Evolutionary conservation across 2,888 invertebrate species (phyloP), one percentile per base, ranked within the genome.

Genomic region (Clitarchus hookeri): DNA sequence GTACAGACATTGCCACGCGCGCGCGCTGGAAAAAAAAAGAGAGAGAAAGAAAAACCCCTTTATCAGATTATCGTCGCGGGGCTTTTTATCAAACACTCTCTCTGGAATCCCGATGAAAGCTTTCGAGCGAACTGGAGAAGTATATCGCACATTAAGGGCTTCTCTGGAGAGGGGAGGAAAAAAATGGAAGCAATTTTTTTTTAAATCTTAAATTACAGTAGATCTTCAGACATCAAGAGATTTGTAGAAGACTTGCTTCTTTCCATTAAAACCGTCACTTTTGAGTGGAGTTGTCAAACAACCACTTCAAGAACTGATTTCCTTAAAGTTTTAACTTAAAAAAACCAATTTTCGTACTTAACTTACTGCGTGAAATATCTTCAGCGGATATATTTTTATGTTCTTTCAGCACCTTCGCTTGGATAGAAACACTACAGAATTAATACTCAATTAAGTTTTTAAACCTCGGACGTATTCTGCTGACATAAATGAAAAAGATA

Each of bases 51-150:
- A 19, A 53, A 53, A 53, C 53, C 12, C 65, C n/a, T 65, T n/a
- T 65, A 65, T 65, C 65, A 65, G 65, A 65, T 65, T 65, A 65
- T 65, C 23, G 65, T 65, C 48, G 23, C 65, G n/a, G 65, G n/a
- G 65, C 65, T 65, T 65, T 65, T 65, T 65, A 65, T 65, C 65
- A 65, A 65, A 65, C 65, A 65, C 65, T 65, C n/a, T n/a, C 65
- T 65, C n/a, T 19, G 65, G 65, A 65, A 65, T 65, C 65, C 65
- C 65, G 65, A 65, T 65, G 65, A 65, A 65, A 65, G 65, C 65
- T 65, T n/a, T n/a, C 65, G 65, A 65, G 65, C 65, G 65, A 65
- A 65, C 65, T n/a, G 65, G 16, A 65, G 65, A 65, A 65, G n/a
- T 65, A 65, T n/a, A 65, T n/a, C 65, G 48, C 65, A n/a, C 65